Evolutionary conservation across 2,113 vertebrate species (phyloP).

Genomic region (Nerophis ophidion): DNA sequence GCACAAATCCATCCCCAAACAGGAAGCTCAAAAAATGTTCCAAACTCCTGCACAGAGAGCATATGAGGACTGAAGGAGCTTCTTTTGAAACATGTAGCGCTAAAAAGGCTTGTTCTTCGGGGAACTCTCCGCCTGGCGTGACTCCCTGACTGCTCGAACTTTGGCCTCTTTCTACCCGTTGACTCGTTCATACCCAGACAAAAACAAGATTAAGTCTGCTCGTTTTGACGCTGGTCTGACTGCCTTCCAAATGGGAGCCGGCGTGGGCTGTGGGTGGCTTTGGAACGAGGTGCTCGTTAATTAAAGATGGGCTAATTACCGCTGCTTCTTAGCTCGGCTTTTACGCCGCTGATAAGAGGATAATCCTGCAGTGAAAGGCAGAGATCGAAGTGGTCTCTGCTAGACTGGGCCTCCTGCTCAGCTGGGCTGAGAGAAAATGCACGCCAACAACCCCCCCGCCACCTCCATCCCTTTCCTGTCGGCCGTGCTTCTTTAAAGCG

Average conservation of each 20-base stretch:
- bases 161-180: constrained; percentile 60
- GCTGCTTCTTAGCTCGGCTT: constrained; percentile 69
- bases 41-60: constrained; percentile 43
- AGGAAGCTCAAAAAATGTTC: constrained; percentile 29
- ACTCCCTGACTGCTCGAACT: constrained; percentile 57
- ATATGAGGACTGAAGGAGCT: constrained; percentile 67
- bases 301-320: constrained; percentile 78
- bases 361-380: constrained; percentile 72
- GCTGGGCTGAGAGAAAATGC: constrained; percentile 53
- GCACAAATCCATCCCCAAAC: constrained; percentile 36
- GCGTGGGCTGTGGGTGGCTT: constrained; percentile 65
- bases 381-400: constrained; percentile 68
- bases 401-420: constrained; percentile 58
- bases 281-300: constrained; percentile 69
- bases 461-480: not conserved
- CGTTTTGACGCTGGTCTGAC: constrained; percentile 41
- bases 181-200: constrained; percentile 43
- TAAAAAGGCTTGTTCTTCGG: constrained; percentile 49
- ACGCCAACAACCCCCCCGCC: constrained; percentile 14
- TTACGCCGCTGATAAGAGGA: constrained; percentile 72
- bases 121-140: constrained; percentile 46
- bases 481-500: constrained; percentile 47
- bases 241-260: constrained; percentile 59
- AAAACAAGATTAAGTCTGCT: constrained; percentile 64
- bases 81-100: constrained; percentile 66